A percentile compares a stretch with the other conserved stretches of the same genome.
Evolutionary conservation across 2,888 invertebrate species (phyloP).

Genomic region (Hemistola chrysoprasaria): DNA sequence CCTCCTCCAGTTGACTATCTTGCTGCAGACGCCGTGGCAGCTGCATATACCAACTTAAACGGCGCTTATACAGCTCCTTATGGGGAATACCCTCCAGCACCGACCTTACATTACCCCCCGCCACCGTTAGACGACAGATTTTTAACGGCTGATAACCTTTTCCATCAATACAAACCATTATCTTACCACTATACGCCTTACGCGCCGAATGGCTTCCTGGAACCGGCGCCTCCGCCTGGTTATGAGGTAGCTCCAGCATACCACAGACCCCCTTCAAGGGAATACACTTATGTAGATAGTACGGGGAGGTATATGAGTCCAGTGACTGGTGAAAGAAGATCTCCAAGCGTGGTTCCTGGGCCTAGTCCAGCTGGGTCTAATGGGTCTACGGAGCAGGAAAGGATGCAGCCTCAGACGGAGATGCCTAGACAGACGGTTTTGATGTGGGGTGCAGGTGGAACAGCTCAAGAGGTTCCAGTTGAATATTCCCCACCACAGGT

Average conservation of each 20-base stretch:
- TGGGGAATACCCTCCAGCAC: conserved; percentile 86
- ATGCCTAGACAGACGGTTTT: conserved; percentile 93
- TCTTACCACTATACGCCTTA: conserved; percentile 90
- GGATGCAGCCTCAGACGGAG: conserved; percentile 72
- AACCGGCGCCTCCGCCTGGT: conserved; percentile 84
- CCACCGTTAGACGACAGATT: conserved; percentile 85
- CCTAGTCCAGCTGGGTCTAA: conserved; percentile 73
- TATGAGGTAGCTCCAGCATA: conserved; percentile 84
- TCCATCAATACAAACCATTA: conserved; percentile 94
- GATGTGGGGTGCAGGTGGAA: conserved; percentile 91
- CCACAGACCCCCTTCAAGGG: conserved; percentile 82
- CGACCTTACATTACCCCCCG: conserved; percentile 86
- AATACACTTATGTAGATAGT: conserved; percentile 82
- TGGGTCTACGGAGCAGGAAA: conserved; percentile 67
- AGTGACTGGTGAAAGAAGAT: conserved; percentile 84
- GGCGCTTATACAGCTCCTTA: conserved; percentile 92
- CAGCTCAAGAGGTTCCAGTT: conserved; percentile 70
- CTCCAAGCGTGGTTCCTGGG: conserved; percentile 81
- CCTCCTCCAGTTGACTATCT: conserved; percentile 87
- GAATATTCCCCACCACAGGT: conserved; percentile 78
- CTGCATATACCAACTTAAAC: conserved; percentile 90
- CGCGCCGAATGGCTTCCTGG: conserved; percentile 92
- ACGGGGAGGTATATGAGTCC: conserved; percentile 83
- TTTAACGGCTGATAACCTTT: conserved; percentile 92
- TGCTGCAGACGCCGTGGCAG: conserved; percentile 86